Conservation (phyloP, 2,797 vertebrate genomes). For the Mormyrops attenuatus region DNA sequence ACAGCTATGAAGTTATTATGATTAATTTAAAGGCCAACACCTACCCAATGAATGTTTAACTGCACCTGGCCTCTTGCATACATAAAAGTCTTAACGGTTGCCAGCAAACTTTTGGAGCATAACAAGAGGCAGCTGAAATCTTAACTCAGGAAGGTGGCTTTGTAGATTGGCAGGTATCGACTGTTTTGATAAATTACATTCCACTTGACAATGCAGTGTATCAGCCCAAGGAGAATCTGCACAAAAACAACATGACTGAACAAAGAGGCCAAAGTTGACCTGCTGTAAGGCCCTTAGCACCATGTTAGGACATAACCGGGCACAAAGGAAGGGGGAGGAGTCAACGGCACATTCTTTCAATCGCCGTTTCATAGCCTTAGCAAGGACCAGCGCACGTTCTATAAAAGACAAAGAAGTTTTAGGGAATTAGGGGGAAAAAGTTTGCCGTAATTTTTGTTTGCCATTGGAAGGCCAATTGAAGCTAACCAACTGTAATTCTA, state of each 20-base stretch:
- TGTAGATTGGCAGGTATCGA: neutral
- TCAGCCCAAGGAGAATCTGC: neutral
- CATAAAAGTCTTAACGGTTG: neutral
- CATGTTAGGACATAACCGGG: neutral
- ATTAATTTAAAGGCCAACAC: neutral
- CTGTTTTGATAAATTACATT: neutral
- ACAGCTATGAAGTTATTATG: neutral
- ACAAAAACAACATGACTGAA: neutral
- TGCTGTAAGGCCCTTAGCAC: neutral
- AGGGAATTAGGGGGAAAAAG: neutral
- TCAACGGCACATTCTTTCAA: neutral
- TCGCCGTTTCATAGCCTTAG: neutral
- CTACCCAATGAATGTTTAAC: neutral
- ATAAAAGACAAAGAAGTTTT: neutral
- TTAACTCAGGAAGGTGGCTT: neutral
- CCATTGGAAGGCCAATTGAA: neutral
- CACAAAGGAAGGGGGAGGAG: neutral
- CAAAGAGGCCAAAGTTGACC: neutral
- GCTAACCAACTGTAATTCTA: neutral
- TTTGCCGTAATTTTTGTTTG: neutral
- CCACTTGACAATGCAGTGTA: neutral
- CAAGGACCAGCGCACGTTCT: neutral
- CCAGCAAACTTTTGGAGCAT: neutral
- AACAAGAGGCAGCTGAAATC: neutral
- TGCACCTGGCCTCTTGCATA: neutral